Evolutionary conservation across 2,113 vertebrate genomes (phyloP).

Genomic region (Dasyprocta punctata): DNA sequence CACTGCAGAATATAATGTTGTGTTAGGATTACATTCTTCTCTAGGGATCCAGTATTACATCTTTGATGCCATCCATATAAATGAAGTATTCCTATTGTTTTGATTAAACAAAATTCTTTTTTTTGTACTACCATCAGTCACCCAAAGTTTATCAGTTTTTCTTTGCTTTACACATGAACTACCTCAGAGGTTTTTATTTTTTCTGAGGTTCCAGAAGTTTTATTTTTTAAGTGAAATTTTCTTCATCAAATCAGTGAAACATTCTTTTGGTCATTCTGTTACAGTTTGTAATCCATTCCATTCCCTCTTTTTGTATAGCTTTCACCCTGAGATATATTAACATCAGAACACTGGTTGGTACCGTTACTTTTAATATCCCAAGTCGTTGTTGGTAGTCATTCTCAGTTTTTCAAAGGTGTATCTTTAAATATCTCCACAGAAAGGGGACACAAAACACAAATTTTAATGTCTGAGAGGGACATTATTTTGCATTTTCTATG

Average conservation of each 20-base stretch:
- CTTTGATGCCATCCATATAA: neutral
- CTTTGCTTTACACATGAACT: neutral
- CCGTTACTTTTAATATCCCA: neutral
- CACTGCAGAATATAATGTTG: neutral
- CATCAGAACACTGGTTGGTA: neutral
- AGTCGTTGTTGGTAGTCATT: neutral
- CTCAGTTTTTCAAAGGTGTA: neutral
- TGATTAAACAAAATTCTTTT: neutral
- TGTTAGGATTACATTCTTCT: neutral
- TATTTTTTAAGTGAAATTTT: neutral
- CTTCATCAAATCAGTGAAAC: neutral
- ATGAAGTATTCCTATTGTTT: neutral
- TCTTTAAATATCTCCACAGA: slow-evolving; percentile 2
- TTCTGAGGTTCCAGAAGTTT: neutral
- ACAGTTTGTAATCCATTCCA: neutral
- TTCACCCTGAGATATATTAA: neutral
- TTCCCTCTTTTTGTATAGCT: neutral
- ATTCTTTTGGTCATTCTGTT: neutral
- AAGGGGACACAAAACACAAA: neutral
- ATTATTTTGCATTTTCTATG: neutral
- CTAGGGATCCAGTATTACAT: neutral
- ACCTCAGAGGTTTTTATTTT: neutral
- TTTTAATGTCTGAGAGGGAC: neutral
- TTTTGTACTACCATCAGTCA: neutral
- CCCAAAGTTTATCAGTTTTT: neutral